These are phyloP conservation scores for Corythornis madagascariensis DNA, from an alignment of 2,113 vertebrate genomes.

Conservation along the genomic window DNA sequence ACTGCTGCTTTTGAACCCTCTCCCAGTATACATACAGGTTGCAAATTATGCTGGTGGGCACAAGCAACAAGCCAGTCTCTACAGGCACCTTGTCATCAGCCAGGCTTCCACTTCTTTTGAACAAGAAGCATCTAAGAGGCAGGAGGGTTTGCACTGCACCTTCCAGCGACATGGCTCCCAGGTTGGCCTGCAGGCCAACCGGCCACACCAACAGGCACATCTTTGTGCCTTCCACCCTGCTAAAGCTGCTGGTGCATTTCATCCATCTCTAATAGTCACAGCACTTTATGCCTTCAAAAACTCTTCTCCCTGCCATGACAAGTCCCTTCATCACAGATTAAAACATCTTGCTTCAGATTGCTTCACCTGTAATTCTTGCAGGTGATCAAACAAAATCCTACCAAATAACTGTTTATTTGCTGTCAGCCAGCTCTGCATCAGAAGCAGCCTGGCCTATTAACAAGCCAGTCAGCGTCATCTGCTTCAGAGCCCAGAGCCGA, in stretches of 20 bases:
- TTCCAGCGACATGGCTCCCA: not conserved
- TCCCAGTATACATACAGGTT: not conserved
- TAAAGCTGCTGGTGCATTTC: not conserved
- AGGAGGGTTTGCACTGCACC: not conserved
- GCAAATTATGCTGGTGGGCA: accelerated
- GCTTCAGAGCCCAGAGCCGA: not conserved
- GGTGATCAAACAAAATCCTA: slow-evolving; percentile 24
- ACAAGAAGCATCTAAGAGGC: not conserved
- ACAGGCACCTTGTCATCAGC: not conserved
- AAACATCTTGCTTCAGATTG: too few relatives aligned
- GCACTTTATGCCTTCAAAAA: not conserved
- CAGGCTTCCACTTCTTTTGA: accelerated
- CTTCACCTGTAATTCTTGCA: not conserved
- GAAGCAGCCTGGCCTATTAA: slow-evolving; percentile 13
- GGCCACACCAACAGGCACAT: accelerated
- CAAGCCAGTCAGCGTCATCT: not conserved
- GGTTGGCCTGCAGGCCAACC: accelerated
- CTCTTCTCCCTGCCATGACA: not conserved
- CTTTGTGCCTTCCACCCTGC: not conserved
- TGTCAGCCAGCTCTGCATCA: not conserved
- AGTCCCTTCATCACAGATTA: not conserved
- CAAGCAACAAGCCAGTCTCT: not conserved
- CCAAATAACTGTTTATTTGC: slow-evolving; percentile 15
- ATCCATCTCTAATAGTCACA: not conserved
- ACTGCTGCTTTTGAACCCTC: not conserved